phyloP scores from a whole-genome alignment of 2,888 invertebrate species.

The Drosophila engyochracea region DNA sequence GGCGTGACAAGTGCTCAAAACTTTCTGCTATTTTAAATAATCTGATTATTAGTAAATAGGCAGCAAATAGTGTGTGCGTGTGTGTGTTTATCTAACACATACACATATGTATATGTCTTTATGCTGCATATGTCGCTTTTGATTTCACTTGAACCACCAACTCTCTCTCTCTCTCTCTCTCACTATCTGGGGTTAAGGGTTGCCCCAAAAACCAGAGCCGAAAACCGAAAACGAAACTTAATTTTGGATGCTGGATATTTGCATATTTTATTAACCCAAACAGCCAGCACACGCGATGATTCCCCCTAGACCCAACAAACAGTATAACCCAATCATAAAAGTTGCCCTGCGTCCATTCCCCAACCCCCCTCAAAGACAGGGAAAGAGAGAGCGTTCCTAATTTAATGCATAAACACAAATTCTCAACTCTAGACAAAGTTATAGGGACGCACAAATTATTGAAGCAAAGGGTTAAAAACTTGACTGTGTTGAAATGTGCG shows the following conservation, averaged over 20 bases:
- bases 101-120: background rate
- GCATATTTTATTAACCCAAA: constrained; percentile 78
- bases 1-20: constrained; percentile 56
- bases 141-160: constrained; percentile 21
- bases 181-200: constrained; percentile 24
- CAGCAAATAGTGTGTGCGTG: constrained; percentile 30
- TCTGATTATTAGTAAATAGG: constrained; percentile 65
- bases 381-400: constrained; percentile 46
- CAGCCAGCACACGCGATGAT: constrained; percentile 65
- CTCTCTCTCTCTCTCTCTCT: background rate
- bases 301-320: constrained; percentile 35
- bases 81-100: constrained; percentile 17
- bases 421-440: constrained; percentile 61
- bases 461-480: constrained; percentile 20
- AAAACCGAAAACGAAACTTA: constrained; percentile 64
- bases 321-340: constrained; percentile 76
- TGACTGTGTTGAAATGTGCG: constrained; percentile 32
- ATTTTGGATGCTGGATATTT: constrained; percentile 71
- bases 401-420: constrained; percentile 78
- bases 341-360: constrained; percentile 46
- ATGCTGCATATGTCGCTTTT: constrained; percentile 27
- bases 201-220: constrained; percentile 16
- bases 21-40: constrained; percentile 63
- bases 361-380: background rate
- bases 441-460: constrained; percentile 8